Percentiles rank a stretch among this genome's conserved stretches.
These are phyloP conservation scores for Tokudaia muenninki DNA, from an alignment of 2,797 vertebrate genomes.

Conservation along the genomic window DNA sequence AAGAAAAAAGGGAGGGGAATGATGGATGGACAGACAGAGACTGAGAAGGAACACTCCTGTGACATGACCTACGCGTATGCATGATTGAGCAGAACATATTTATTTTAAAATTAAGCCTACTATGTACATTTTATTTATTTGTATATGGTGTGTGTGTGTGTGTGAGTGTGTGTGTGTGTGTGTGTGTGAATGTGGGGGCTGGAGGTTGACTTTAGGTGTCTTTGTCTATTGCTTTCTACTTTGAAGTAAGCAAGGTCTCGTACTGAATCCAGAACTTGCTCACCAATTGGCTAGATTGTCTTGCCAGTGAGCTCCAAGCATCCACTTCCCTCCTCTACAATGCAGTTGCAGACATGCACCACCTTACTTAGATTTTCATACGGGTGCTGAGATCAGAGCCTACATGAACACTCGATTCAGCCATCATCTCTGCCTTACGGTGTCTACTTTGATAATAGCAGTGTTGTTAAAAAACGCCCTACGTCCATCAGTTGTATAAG, in stretches of 20 bases:
- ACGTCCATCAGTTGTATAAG: neutral
- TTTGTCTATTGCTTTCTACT: neutral
- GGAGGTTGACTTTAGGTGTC: neutral
- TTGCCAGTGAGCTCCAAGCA: neutral
- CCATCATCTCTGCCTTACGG: neutral
- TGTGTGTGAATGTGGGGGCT: neutral
- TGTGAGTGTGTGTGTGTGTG: neutral
- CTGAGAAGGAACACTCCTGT: neutral
- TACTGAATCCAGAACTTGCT: neutral
- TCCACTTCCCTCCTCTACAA: no score
- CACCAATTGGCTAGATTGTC: neutral
- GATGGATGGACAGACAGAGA: neutral
- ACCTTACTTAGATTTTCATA: neutral
- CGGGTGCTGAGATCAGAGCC: neutral
- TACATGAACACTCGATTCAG: neutral
- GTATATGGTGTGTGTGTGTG: neutral
- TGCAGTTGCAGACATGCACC: neutral
- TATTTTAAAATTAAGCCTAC: constrained; percentile 7
- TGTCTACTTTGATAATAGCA: neutral
- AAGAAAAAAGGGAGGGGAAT: no score
- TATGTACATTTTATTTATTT: neutral
- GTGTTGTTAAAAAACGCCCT: neutral
- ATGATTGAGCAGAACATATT: neutral
- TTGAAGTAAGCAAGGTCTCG: neutral
- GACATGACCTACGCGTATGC: neutral